Evolutionary conservation across 2,797 vertebrate genomes (phyloP).

Genomic region (Paguma larvata): DNA sequence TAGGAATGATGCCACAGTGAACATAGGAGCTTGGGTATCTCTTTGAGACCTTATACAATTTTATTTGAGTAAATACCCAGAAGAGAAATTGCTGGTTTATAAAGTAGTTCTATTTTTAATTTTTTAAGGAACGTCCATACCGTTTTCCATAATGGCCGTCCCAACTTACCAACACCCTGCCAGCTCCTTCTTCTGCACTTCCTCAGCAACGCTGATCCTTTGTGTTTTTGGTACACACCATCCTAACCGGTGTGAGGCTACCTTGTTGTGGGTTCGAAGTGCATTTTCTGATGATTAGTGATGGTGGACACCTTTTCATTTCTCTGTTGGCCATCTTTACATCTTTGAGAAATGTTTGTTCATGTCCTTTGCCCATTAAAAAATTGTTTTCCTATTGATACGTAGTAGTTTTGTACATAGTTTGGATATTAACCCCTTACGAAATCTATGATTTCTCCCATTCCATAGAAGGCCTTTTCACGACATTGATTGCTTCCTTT

Average conservation of each 20-base stretch:
- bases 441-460: not conserved
- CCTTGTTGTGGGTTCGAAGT: not conserved
- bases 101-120: not conserved
- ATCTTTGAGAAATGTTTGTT: not conserved
- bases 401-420: not conserved
- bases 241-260: not conserved
- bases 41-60: not conserved
- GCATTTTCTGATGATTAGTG: not conserved
- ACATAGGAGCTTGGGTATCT: too few relatives aligned
- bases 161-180: too few relatives aligned
- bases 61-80: not conserved
- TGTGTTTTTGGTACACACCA: too few relatives aligned
- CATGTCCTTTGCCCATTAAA: too few relatives aligned
- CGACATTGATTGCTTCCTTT: not conserved
- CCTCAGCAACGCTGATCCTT: rapidly evolving
- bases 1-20: not conserved
- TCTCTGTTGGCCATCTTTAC: too few relatives aligned
- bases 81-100: not conserved
- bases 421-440: not conserved
- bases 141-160: not conserved
- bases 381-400: not conserved
- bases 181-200: not conserved
- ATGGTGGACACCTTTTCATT: not conserved
- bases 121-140: not conserved
- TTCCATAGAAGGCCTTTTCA: not conserved